phyloP scores from a whole-genome alignment of 1,140 invertebrate species.

The Drosophila virilis region DNA sequence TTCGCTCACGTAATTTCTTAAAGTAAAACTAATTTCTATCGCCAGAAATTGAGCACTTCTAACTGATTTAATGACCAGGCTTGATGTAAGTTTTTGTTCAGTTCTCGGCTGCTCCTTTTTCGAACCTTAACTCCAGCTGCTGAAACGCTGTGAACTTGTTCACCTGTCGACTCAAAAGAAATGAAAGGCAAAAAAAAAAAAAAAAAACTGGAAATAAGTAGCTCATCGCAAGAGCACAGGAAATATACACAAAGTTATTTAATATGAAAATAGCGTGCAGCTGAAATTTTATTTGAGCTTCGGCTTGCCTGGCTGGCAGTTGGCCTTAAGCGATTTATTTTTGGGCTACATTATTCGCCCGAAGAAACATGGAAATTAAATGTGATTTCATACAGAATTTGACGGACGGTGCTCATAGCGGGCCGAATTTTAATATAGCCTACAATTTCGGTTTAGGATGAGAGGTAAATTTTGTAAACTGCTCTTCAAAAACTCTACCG shows the following conservation, averaged over 20 bases:
- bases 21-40: conserved; percentile 5
- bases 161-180: conserved; percentile 66
- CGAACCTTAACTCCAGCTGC: conserved; percentile 33
- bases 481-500: too few species aligned
- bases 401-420: conserved; percentile 45
- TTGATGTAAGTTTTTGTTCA: conserved; percentile 16
- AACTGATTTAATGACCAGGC: conserved; percentile 10
- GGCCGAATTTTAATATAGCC: conserved; percentile 1
- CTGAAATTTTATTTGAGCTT: conserved; percentile 68
- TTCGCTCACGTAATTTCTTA: not conserved
- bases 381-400: conserved; percentile 51
- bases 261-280: conserved; percentile 81
- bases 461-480: too few species aligned
- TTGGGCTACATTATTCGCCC: conserved; percentile 29
- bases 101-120: conserved; percentile 7
- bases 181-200: conserved; percentile 40
- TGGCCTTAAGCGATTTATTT: conserved; percentile 62
- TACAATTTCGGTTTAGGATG: not conserved
- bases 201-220: conserved; percentile 10
- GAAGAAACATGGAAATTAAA: conserved; percentile 55
- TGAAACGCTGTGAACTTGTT: conserved; percentile 63
- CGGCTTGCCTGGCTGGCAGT: conserved; percentile 50
- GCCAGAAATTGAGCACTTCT: not conserved
- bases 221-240: conserved; percentile 53
- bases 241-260: conserved; percentile 80